These are phyloP conservation scores for Mythimna loreyi DNA, from an alignment of 2,888 invertebrate genomes.

Conservation along the genomic window DNA sequence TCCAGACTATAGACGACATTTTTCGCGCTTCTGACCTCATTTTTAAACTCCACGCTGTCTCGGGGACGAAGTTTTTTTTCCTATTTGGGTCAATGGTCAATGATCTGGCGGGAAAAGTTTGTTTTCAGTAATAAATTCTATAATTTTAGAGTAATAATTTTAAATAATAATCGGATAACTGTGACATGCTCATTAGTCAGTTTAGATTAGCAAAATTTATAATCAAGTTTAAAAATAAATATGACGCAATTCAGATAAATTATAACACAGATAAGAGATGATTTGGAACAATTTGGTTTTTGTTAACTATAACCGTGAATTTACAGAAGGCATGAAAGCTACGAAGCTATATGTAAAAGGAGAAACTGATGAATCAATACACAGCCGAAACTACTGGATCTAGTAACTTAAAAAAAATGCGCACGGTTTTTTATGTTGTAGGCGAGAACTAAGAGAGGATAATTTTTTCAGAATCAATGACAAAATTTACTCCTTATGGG, in stretches of 20 bases:
- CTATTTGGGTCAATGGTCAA: slow-evolving; percentile 68
- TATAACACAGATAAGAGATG: background rate
- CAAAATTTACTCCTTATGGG: no score
- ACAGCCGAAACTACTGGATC: no score
- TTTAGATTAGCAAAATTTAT: slow-evolving; percentile 21
- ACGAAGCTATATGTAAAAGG: no score
- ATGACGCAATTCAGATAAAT: slow-evolving; percentile 2
- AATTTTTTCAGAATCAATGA: no score
- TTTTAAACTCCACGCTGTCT: slow-evolving; percentile 82
- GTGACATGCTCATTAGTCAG: slow-evolving; percentile 17
- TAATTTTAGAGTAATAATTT: background rate
- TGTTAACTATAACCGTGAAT: no score
- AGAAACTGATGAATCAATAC: no score
- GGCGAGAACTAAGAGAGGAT: no score
- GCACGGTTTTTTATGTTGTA: no score
- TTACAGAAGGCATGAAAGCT: no score
- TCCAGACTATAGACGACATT: slow-evolving; percentile 80
- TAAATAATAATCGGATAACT: background rate
- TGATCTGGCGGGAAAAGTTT: slow-evolving; percentile 33
- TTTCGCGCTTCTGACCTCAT: slow-evolving; percentile 82
- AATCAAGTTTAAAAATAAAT: slow-evolving; percentile 6
- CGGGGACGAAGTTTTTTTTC: slow-evolving; percentile 57
- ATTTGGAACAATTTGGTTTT: no score
- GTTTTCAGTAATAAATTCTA: slow-evolving; percentile 5
- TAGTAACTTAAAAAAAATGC: no score